Percentiles rank a stretch among this genome's conserved stretches.
Conservation (phyloP, 2,113 vertebrate species). For the Myotis brandtii region DNA sequence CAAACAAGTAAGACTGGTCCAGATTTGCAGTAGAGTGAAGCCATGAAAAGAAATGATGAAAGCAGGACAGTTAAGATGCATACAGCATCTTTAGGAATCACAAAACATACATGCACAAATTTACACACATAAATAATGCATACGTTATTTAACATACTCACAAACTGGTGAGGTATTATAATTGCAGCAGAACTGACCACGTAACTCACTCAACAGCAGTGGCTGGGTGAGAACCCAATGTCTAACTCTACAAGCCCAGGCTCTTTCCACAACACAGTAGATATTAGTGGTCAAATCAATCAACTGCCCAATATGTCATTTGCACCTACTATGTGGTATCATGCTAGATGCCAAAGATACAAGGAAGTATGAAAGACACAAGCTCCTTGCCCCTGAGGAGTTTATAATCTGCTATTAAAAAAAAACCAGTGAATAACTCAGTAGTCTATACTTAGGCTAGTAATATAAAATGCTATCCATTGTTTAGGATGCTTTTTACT, state of each 20-base stretch:
- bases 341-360: background rate
- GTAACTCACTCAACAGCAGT: background rate
- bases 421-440: background rate
- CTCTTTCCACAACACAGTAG: background rate
- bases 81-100: background rate
- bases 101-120: background rate
- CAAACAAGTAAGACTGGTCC: background rate
- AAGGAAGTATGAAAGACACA: background rate
- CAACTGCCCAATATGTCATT: background rate
- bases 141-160: background rate
- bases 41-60: background rate
- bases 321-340: background rate
- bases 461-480: background rate
- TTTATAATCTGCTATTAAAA: background rate
- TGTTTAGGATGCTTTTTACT: constrained; percentile 28
- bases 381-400: background rate
- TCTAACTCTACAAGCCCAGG: background rate
- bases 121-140: background rate
- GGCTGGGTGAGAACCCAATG: background rate
- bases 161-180: background rate
- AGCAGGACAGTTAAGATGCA: background rate
- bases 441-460: background rate
- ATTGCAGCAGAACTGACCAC: background rate
- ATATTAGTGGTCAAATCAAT: background rate
- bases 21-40: background rate